Base-by-base conservation (phyloP, 92 coral and sea anemone species). In the Paramuricea clavata region DNA sequence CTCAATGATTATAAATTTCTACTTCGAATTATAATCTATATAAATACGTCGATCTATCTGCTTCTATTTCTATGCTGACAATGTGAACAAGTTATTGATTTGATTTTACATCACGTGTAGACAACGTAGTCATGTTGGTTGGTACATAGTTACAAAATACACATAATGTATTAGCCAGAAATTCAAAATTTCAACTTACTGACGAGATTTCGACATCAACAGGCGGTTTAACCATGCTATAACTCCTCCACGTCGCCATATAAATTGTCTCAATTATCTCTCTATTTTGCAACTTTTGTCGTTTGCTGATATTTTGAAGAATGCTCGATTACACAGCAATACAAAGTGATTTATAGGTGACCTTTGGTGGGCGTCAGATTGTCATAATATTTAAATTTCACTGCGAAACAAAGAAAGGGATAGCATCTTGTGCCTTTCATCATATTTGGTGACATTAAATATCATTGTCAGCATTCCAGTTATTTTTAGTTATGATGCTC, bases 191-290 rank as follows among this genome's bases (percentile, higher is more conserved):
- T 12, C 12, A 0, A 59, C 84, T 36, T 43, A 79, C 84, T 32
- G 84, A 79, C 1, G 84, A 79, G 11, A 79, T 36, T 35, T 79
- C 84, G 11, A 79, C 52, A 59, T 79, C 84, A 79, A 30, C 57
- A 28, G 72, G 72, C 30, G 57, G 56, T 41, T 79, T 59, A 19
- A 79, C 84, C 84, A 79, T 79, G 39, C 72, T 79, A 27, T 79
- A 79, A 0, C 73, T 35, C 33, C 84, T 41, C 84, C 84, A 79
- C 32, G 36, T 33, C 27, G 84, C 84, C 84, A 79, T 79, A 42
- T n/a, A 21, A 79, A 3, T n/a, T n/a, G 30, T 25, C 19, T 9
- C 28, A 19, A 72, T 39, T 72, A 72, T 33, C 36, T 3, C 31
- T 23, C 31, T 34, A 41, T 72, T 30, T 72, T 72, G 49, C 11